phyloP scores from a whole-genome alignment of 1,140 invertebrate species.

The Myzus persicae region DNA sequence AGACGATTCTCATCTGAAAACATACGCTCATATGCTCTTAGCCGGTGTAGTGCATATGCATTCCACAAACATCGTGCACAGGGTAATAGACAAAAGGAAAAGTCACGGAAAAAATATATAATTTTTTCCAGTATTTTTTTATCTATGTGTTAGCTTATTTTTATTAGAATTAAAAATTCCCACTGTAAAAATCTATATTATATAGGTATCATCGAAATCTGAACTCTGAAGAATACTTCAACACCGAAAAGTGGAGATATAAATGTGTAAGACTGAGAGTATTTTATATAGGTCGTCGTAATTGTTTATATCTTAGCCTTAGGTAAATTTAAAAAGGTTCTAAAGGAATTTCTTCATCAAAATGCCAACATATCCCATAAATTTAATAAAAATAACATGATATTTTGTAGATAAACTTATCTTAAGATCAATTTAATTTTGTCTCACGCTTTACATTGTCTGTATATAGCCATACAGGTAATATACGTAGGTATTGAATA shows the following conservation, averaged over 20 bases:
- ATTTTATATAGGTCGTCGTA: not conserved
- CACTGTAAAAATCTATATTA: not conserved
- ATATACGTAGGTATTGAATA: no score
- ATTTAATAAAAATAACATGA: not conserved
- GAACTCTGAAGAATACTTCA: not conserved
- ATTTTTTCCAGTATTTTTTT: slow-evolving; percentile 66
- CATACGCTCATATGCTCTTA: slow-evolving; percentile 90
- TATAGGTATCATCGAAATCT: not conserved
- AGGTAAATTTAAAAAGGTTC: not conserved
- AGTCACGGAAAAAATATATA: not conserved
- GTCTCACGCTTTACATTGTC: no score
- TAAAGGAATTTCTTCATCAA: not conserved
- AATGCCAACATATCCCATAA: not conserved
- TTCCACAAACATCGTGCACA: slow-evolving; percentile 90
- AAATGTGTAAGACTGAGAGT: not conserved
- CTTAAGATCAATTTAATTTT: no score
- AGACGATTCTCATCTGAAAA: slow-evolving; percentile 80
- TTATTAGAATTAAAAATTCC: not conserved
- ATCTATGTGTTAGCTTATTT: not conserved
- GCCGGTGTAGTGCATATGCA: slow-evolving; percentile 91
- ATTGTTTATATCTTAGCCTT: not conserved
- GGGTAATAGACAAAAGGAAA: slow-evolving; percentile 66
- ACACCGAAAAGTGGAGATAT: not conserved
- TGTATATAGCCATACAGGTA: no score
- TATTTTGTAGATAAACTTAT: no score